phyloP scores from a whole-genome alignment of 2,113 vertebrate genomes.

The Elephas maximus region DNA sequence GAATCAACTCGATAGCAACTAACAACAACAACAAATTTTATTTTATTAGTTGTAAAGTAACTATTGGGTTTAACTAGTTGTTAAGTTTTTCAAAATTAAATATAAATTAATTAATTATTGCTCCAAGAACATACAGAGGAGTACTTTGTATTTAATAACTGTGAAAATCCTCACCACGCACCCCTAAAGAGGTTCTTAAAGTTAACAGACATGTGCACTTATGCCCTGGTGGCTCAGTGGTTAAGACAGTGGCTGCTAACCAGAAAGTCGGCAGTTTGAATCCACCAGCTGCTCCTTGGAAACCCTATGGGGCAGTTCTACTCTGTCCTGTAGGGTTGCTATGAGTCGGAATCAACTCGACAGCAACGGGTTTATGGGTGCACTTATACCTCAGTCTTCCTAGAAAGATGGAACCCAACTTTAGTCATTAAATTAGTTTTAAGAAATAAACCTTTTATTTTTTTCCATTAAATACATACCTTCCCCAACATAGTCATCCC shows the following conservation, averaged over 20 bases:
- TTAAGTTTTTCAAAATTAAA: neutral
- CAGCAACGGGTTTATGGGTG: too few species aligned
- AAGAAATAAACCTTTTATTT: neutral
- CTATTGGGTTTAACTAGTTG: neutral
- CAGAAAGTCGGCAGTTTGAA: too few species aligned
- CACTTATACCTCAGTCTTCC: neutral
- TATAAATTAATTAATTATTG: neutral
- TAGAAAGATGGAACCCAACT: neutral
- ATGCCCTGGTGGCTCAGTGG: too few species aligned
- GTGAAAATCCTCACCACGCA: neutral
- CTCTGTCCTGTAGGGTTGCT: too few species aligned
- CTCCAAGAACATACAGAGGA: neutral
- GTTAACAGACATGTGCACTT: neutral
- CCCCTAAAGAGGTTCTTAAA: neutral
- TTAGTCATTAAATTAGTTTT: neutral
- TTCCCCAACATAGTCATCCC: slow-evolving; percentile 93
- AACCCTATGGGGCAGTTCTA: too few species aligned
- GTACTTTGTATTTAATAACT: neutral
- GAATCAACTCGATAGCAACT: neutral
- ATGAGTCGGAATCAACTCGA: too few species aligned
- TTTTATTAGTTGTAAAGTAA: neutral
- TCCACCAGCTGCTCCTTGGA: too few species aligned
- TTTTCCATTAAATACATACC: slow-evolving; percentile 85
- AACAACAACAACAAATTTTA: neutral
- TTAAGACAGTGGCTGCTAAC: too few species aligned